Evolutionary conservation across 1,140 invertebrate genomes (phyloP).

Genomic region (Pogonus chalceus): DNA sequence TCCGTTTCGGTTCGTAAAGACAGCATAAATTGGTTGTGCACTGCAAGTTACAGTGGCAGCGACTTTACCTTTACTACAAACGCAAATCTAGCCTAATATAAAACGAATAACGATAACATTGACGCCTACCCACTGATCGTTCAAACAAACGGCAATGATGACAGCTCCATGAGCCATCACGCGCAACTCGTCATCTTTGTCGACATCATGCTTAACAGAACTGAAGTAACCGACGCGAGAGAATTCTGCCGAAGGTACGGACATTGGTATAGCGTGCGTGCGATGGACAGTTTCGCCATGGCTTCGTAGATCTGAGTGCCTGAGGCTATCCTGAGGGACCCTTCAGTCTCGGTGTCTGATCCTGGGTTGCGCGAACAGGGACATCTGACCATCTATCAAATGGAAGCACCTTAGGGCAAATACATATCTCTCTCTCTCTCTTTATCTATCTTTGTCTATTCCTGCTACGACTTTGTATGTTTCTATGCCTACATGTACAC

Average conservation of each 20-base stretch:
- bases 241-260: not conserved
- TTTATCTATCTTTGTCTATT: not conserved
- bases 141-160: too few relatives aligned
- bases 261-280: not conserved
- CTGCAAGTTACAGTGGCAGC: not conserved
- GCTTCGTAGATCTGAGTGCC: not conserved
- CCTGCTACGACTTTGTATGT: not conserved
- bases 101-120: too few relatives aligned
- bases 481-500: too few relatives aligned
- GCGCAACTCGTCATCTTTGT: too few relatives aligned
- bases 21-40: not conserved
- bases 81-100: too few relatives aligned
- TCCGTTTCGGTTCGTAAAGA: not conserved
- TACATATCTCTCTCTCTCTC: not conserved
- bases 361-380: not conserved
- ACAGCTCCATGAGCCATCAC: too few relatives aligned
- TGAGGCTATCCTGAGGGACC: not conserved
- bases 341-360: not conserved
- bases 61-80: too few relatives aligned
- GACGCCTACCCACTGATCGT: too few relatives aligned
- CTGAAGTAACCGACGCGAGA: too few relatives aligned
- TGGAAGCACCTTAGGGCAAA: not conserved
- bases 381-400: not conserved
- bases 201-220: too few relatives aligned
- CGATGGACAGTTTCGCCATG: not conserved